These are phyloP conservation scores for Nothoprocta perdicaria DNA, from an alignment of 2,113 vertebrate species.

Conservation along the genomic window DNA sequence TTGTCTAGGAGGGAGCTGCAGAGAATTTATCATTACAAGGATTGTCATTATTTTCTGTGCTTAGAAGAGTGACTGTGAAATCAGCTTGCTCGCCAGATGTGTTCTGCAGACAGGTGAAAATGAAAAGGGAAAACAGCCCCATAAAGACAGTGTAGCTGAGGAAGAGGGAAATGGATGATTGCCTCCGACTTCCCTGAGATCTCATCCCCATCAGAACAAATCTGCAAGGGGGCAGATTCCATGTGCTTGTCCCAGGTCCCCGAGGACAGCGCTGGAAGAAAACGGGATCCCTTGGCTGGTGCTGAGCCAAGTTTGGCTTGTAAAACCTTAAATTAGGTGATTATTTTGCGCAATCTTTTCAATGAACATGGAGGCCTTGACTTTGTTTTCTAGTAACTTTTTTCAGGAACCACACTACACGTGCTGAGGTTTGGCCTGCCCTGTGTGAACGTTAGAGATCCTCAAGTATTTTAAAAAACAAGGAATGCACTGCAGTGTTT, in stretches of 20 bases:
- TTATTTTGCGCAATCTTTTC: background rate
- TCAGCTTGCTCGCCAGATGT: background rate
- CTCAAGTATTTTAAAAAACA: background rate
- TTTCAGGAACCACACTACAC: background rate
- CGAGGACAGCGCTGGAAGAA: background rate
- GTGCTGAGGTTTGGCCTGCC: conserved; percentile 10
- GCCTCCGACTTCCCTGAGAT: background rate
- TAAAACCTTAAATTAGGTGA: background rate
- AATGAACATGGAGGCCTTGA: background rate
- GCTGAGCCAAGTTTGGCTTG: background rate
- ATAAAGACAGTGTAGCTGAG: background rate
- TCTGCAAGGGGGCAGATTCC: background rate
- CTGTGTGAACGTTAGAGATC: background rate
- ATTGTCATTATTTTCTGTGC: background rate
- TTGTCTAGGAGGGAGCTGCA: background rate
- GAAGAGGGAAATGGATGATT: background rate
- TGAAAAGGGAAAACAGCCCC: background rate
- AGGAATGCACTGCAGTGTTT: background rate
- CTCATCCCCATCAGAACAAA: background rate
- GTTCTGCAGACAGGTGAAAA: background rate
- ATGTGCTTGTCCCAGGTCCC: background rate
- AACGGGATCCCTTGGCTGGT: background rate
- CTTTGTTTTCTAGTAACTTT: background rate
- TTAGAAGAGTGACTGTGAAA: background rate
- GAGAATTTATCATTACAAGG: background rate